A percentile compares a stretch with the other conserved stretches of the same genome.
phyloP scores from a whole-genome alignment of 2,888 invertebrate species.

The Amphipyra tragopoginis region DNA sequence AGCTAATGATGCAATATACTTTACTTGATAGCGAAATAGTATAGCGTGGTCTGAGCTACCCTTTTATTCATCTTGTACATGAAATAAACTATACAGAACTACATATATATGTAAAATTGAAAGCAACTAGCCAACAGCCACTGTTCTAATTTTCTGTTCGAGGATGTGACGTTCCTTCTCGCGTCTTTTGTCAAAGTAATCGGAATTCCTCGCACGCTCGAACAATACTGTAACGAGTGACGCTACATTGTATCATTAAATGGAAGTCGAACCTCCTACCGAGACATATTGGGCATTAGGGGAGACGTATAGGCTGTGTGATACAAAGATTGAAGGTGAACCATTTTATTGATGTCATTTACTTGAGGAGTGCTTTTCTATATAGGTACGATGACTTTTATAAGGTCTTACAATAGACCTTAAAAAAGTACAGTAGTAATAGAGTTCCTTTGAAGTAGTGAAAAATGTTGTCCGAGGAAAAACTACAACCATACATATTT shows the following conservation, averaged over 20 bases:
- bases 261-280: constrained; percentile 38
- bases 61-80: too few relatives aligned
- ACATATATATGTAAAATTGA: neutral
- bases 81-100: too few relatives aligned
- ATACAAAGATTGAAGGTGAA: constrained; percentile 57
- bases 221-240: constrained; percentile 54
- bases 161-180: constrained; percentile 24
- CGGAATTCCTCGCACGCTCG: constrained; percentile 51
- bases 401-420: neutral
- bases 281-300: constrained; percentile 53
- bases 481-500: too few relatives aligned
- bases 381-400: neutral
- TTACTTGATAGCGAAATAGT: too few relatives aligned
- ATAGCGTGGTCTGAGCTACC: too few relatives aligned
- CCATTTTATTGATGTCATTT: constrained; percentile 50
- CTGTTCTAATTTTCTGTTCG: constrained; percentile 1
- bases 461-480: too few relatives aligned
- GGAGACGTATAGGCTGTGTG: constrained; percentile 47
- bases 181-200: constrained; percentile 56
- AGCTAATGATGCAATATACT: too few relatives aligned
- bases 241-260: constrained; percentile 48
- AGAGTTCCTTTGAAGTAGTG: too few relatives aligned
- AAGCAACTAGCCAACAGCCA: neutral
- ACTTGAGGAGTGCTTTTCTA: constrained; percentile 32
- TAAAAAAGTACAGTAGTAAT: too few relatives aligned